These are phyloP conservation scores for Sphyrna mokarran DNA, from an alignment of 2,113 vertebrate species.

Conservation along the genomic window DNA sequence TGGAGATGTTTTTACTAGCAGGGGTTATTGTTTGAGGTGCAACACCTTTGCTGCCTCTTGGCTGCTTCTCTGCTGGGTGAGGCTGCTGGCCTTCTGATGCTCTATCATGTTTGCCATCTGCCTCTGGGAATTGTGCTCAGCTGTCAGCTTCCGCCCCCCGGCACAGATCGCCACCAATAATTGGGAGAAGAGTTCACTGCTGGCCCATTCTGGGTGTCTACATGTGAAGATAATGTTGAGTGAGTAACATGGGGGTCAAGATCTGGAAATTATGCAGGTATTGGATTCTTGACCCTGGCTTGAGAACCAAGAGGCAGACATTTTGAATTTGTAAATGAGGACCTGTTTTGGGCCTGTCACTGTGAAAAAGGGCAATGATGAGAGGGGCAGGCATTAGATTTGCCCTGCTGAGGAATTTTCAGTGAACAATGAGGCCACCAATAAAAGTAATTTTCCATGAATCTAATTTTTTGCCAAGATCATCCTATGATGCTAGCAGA, in stretches of 20 bases:
- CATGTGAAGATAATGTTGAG: neutral
- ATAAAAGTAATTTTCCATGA: neutral
- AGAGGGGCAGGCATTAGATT: neutral
- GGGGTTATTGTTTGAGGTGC: neutral
- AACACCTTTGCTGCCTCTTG: neutral
- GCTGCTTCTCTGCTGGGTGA: neutral
- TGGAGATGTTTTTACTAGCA: neutral
- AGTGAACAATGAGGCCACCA: neutral
- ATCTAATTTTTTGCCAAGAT: neutral
- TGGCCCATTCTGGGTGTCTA: too few relatives aligned
- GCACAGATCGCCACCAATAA: neutral
- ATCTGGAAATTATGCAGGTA: neutral
- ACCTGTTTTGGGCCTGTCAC: neutral
- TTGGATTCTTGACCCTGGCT: neutral
- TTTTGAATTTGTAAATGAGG: neutral
- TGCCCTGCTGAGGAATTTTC: neutral
- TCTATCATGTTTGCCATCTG: neutral
- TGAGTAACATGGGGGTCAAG: too few relatives aligned
- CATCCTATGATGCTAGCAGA: neutral
- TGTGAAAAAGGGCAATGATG: neutral
- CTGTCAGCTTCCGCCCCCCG: neutral
- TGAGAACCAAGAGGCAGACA: neutral
- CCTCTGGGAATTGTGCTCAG: neutral
- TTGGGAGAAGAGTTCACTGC: neutral
- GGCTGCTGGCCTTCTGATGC: neutral